Evolutionary conservation across 2,888 invertebrate species (phyloP).

Genomic region (Cyclophora punctaria): DNA sequence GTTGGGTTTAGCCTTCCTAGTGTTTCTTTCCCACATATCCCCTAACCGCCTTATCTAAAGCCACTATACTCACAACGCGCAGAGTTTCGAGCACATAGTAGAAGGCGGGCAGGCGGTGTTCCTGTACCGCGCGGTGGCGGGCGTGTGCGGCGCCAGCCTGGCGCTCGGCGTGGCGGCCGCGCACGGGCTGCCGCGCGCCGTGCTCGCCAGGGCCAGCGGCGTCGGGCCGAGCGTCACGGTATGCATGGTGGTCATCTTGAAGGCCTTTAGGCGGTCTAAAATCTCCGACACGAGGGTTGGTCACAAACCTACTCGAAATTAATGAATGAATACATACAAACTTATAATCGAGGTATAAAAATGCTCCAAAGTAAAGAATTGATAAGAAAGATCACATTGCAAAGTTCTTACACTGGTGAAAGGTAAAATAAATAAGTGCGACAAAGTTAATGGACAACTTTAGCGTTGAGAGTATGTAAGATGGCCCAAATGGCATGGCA

Average conservation of each 20-base stretch:
- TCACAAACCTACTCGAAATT: too few relatives aligned
- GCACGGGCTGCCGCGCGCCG: conserved; percentile 68
- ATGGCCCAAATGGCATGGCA: too few relatives aligned
- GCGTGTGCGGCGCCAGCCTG: conserved; percentile 76
- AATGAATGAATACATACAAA: conserved; percentile 43
- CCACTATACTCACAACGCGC: conserved; percentile 5
- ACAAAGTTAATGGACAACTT: too few relatives aligned
- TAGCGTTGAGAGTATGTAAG: too few relatives aligned
- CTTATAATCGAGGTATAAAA: conserved; percentile 26
- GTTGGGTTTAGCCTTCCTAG: too few relatives aligned
- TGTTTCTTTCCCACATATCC: too few relatives aligned
- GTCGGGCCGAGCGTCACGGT: too few relatives aligned
- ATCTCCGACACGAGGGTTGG: too few relatives aligned
- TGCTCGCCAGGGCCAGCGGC: conserved; percentile 56
- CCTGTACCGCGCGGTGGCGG: conserved; percentile 78
- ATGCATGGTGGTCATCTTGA: too few relatives aligned
- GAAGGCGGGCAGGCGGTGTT: conserved; percentile 77
- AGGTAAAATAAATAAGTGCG: too few relatives aligned
- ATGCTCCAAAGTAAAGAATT: not conserved
- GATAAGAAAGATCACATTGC: not conserved
- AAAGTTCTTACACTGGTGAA: not conserved
- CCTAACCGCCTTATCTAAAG: too few relatives aligned
- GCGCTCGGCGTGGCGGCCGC: conserved; percentile 79
- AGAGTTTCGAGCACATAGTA: conserved; percentile 79
- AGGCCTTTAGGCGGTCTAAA: too few relatives aligned